A percentile compares a stretch with the other conserved stretches of the same genome.
phyloP scores from a whole-genome alignment of 2,888 invertebrate genomes.

The Aquatica leii region DNA sequence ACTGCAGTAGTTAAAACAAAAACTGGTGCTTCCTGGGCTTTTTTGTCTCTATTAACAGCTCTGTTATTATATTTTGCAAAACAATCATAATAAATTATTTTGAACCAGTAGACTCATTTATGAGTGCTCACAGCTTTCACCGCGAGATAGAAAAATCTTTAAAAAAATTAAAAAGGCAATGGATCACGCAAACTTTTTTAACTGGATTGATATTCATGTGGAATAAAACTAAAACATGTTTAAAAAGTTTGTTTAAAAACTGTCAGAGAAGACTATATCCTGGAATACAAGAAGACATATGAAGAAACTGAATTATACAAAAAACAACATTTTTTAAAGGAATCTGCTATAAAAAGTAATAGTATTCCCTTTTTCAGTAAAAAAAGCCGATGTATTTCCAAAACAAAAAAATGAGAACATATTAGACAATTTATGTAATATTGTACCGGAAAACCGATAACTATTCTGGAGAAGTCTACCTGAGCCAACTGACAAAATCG shows the following conservation, averaged over 20 bases:
- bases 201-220: not conserved
- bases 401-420: not conserved
- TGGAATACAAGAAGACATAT: not conserved
- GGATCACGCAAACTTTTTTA: not conserved
- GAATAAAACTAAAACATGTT: not conserved
- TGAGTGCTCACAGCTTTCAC: not conserved
- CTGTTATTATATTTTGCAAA: not conserved
- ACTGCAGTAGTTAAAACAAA: not conserved
- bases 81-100: not conserved
- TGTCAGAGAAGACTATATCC: not conserved
- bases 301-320: not conserved
- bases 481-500: not conserved
- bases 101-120: not conserved
- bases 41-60: not conserved
- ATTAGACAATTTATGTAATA: too few species aligned
- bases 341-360: too few species aligned
- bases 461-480: not conserved
- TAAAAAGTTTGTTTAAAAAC: not conserved
- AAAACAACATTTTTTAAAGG: not conserved
- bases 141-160: not conserved
- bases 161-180: not conserved
- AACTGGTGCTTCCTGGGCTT: not conserved
- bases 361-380: too few species aligned
- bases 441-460: not conserved
- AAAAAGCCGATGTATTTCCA: too few species aligned